These are phyloP conservation scores for Dunckerocampus dactyliophorus DNA, from an alignment of 2,113 vertebrate genomes.

Conservation along the genomic window DNA sequence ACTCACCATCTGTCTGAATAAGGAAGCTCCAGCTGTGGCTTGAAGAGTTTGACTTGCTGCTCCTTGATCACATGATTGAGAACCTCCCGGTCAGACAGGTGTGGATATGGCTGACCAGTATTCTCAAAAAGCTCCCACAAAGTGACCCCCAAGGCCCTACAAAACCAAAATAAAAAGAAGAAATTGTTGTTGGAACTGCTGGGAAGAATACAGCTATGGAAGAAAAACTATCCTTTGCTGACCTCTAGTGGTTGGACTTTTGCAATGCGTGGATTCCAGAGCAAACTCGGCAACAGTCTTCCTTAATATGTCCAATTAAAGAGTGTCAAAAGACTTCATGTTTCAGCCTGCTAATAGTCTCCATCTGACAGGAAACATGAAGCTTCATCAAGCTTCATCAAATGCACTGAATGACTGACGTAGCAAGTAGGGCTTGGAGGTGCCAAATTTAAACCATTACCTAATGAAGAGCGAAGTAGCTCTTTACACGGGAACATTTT, in stretches of 20 bases:
- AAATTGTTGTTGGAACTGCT: neutral
- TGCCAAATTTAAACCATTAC: slow-evolving; percentile 4
- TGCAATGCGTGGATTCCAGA: neutral
- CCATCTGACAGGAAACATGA: slow-evolving; percentile 5
- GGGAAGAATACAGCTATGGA: neutral
- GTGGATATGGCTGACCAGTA: slow-evolving; percentile 81
- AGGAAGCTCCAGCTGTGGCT: slow-evolving; percentile 86
- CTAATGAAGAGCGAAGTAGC: slow-evolving; percentile 1
- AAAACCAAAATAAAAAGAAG: neutral
- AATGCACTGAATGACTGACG: slow-evolving; percentile 1
- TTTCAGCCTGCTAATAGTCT: slow-evolving; percentile 1
- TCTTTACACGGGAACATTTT: slow-evolving; percentile 1
- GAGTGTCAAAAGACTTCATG: neutral
- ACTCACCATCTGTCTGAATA: slow-evolving; percentile 93
- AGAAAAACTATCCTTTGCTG: neutral
- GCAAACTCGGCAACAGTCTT: neutral
- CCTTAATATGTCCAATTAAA: neutral
- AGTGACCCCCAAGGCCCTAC: slow-evolving; percentile 89
- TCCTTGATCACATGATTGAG: slow-evolving; percentile 90
- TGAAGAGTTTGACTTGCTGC: slow-evolving; percentile 84
- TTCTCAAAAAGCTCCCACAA: slow-evolving; percentile 93
- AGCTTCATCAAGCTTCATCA: neutral
- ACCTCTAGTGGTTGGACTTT: neutral
- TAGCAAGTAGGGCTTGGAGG: neutral
- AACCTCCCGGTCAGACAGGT: slow-evolving; percentile 86